Evolutionary conservation across 2,888 invertebrate genomes (phyloP).

Genomic region (Didymodactylos carnosus): DNA sequence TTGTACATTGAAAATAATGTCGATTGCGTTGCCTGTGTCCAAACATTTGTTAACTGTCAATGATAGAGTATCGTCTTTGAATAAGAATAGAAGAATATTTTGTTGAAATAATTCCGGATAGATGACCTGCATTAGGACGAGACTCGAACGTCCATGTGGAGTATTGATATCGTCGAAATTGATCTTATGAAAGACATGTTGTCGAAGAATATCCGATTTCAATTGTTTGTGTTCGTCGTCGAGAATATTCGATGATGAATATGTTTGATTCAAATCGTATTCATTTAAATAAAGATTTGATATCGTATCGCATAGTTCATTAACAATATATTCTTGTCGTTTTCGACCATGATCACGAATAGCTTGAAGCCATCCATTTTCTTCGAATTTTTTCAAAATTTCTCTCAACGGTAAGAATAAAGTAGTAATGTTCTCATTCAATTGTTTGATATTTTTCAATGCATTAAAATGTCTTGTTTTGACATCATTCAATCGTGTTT

Average conservation of each 20-base stretch:
- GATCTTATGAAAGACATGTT: not conserved
- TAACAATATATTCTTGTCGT: not conserved
- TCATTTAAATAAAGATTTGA: not conserved
- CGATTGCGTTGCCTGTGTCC: not conserved
- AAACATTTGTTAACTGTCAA: not conserved
- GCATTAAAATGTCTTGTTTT: not conserved
- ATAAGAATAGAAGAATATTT: not conserved
- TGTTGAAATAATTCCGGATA: not conserved
- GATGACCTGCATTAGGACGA: not conserved
- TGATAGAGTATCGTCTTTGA: not conserved
- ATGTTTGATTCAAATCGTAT: not conserved
- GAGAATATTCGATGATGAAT: not conserved
- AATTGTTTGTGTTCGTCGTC: not conserved
- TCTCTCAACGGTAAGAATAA: not conserved
- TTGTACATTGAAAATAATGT: not conserved
- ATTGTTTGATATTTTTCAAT: not conserved
- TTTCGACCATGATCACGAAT: not conserved
- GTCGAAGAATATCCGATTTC: not conserved
- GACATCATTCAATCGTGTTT: not conserved
- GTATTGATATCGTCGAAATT: not conserved
- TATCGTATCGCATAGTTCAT: not conserved
- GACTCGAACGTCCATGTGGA: not conserved
- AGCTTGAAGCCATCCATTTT: not conserved
- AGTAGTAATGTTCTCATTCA: not conserved
- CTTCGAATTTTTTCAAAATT: not conserved